Base-by-base conservation (phyloP, 2,113 vertebrate genomes). In the Australoheros scitulus region DNA sequence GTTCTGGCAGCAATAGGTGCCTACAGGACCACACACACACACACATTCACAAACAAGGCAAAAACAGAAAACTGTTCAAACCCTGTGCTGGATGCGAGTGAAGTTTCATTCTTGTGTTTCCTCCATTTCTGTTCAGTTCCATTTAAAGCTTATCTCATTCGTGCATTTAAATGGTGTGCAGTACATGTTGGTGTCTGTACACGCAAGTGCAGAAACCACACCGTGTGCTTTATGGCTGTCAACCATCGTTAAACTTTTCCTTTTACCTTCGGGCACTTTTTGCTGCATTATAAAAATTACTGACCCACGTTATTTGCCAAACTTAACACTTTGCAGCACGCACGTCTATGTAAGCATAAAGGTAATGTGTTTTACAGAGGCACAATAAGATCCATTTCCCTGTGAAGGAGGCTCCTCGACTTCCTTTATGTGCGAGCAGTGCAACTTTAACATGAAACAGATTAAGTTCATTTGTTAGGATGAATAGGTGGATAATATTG, bases 401-500 rank as follows among this genome's bases (percentile, higher is more conserved):
- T 72, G 61, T 38, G 56, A 13, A 2, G 6, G 52, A 78, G 10
- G 43, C 79, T 76, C 17, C 64, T 60, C 20, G 0, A 26, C 64
- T 56, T 64, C 50, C 80, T 83, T 72, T 38, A n/a, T 58, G 80
- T 14, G 32, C 4, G 77, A 26, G 24, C 56, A 26, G 68, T 15
- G 68, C 68, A 55, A 32, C 50, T 18, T 29, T 7, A 5, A 55
- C 58, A 75, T n/a, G 68, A 52, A 84, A 79, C 76, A 47, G 68
- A 86, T 83, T 58, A 81, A 82, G 70, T n/a, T 61, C 70, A 76
- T 75, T 78, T 24, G 64, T 17, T 13, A 26, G 47, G 64, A 76
- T 88, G 82, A 88, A 81, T 88, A 57, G 79, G 22, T 5, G 68
- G 77, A 32, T 76, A 80, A 79, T 61, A 36, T 61, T 58, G 76